Evolutionary conservation across 92 coral and sea anemone genomes (phyloP).

Genomic region (Phymanthus crucifer): DNA sequence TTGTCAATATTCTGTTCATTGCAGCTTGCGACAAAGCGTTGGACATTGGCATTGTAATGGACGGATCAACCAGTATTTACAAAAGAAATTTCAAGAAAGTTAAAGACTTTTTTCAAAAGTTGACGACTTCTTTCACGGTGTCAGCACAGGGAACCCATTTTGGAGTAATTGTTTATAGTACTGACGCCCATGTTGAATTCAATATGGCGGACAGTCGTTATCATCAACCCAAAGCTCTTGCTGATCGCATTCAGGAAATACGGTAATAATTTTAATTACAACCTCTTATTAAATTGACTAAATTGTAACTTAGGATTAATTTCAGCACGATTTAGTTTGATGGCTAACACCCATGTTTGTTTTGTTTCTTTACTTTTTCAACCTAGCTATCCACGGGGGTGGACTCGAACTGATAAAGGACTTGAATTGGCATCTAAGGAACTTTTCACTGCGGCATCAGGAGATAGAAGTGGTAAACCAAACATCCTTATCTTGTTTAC

Average conservation of each 20-base stretch:
- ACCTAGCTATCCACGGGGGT: neutral
- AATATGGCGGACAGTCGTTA: slow-evolving; percentile 30
- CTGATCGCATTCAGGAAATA: no score
- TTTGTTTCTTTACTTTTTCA: neutral
- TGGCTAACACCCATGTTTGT: no score
- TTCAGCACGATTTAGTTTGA: no score
- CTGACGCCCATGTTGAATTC: slow-evolving; percentile 33
- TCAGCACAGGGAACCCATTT: slow-evolving; percentile 57
- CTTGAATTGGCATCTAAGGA: neutral
- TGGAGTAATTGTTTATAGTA: slow-evolving; percentile 55
- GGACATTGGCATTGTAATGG: slow-evolving; percentile 63
- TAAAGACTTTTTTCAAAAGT: slow-evolving; percentile 35
- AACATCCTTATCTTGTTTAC: neutral
- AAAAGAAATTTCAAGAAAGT: slow-evolving; percentile 45
- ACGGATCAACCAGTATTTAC: slow-evolving; percentile 62
- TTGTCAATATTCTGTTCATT: no score
- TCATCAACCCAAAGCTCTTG: slow-evolving; percentile 30
- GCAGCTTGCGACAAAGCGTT: slow-evolving; percentile 50
- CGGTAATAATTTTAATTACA: no score
- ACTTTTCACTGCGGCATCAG: neutral
- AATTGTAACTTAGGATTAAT: neutral
- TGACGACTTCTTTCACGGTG: slow-evolving; percentile 43
- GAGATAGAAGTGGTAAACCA: neutral
- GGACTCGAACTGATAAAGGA: neutral
- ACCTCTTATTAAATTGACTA: no score